Conservation (phyloP, 2,797 vertebrate genomes). For the Coendou prehensilis region DNA sequence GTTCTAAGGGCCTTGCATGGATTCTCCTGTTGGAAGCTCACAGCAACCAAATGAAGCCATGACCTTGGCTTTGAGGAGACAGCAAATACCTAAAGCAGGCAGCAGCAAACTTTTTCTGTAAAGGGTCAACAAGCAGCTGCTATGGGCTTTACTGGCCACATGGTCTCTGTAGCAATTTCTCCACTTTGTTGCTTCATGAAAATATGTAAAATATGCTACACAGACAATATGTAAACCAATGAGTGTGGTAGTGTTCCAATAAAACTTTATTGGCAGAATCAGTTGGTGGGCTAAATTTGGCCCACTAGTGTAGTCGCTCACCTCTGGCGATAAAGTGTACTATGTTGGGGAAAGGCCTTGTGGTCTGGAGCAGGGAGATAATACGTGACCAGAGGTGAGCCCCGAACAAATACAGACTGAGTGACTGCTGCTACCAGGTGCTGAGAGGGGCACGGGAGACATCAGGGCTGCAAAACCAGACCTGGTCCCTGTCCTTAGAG, state of each 20-base stretch:
- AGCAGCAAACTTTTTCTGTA: not conserved
- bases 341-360: not conserved
- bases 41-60: not conserved
- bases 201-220: not conserved
- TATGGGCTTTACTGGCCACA: not conserved
- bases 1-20: not conserved
- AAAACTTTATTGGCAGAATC: slow-evolving; percentile 47
- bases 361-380: not conserved
- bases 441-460: not conserved
- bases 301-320: not conserved
- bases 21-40: not conserved
- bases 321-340: not conserved
- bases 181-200: not conserved
- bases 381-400: not conserved
- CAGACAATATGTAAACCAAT: not conserved
- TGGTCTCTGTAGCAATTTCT: not conserved
- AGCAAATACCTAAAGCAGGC: not conserved
- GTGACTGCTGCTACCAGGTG: accelerated
- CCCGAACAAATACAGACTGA: not conserved
- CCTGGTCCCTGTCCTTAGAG: not conserved
- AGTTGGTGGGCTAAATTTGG: not conserved
- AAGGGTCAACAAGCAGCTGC: not conserved
- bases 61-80: not conserved
- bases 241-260: not conserved
- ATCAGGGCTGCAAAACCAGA: not conserved